Percentiles rank a stretch among this genome's conserved stretches.
phyloP scores from a whole-genome alignment of 2,113 vertebrate species.

The Empidonax alnorum region DNA sequence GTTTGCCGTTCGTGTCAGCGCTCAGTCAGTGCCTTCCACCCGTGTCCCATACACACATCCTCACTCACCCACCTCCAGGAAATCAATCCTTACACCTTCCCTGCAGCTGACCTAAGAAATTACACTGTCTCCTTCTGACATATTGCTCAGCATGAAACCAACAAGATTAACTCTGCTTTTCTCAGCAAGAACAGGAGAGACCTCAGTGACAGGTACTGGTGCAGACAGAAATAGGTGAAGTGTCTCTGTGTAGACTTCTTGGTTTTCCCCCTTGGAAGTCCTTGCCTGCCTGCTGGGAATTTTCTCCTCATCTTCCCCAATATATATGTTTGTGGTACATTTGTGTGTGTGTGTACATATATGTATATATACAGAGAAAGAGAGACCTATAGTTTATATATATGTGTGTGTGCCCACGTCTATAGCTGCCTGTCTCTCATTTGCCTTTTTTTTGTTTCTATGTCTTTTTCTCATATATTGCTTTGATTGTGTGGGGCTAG shows the following conservation, averaged over 20 bases:
- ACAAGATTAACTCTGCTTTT: neutral
- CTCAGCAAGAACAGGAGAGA: neutral
- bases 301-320: constrained; percentile 31
- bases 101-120: constrained; percentile 10
- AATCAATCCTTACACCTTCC: neutral
- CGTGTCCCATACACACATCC: neutral
- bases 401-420: neutral
- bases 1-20: rapidly evolving
- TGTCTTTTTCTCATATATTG: constrained; percentile 40
- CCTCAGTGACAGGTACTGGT: neutral
- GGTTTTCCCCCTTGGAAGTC: neutral
- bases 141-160: neutral
- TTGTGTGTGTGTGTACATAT: neutral
- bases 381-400: rapidly evolving
- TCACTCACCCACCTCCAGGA: neutral
- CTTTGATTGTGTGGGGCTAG: constrained; percentile 56
- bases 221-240: neutral
- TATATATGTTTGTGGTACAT: neutral
- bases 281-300: constrained; percentile 23
- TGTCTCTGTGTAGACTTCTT: neutral
- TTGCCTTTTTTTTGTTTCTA: constrained; percentile 15
- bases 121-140: neutral
- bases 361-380: neutral
- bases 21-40: neutral
- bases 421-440: constrained; percentile 25